Evolutionary conservation across 2,113 vertebrate genomes (phyloP), one percentile per base, ranked within the genome.

Genomic region (Pelecanus crispus): DNA sequence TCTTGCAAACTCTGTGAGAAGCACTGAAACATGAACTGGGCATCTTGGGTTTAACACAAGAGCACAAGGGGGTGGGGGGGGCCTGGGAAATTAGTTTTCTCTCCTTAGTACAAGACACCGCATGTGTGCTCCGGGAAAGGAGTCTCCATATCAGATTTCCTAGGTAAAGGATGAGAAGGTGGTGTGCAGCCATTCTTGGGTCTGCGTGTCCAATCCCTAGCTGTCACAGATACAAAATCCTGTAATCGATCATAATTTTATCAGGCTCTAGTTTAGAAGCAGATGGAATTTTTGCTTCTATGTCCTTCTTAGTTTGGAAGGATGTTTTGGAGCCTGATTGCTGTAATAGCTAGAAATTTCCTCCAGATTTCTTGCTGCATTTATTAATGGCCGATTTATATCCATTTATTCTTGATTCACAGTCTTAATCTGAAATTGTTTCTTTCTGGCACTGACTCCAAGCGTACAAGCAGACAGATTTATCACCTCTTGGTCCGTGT

Each of bases 21-120:
- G n/a, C 25, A 28, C 56, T 80, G 75, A 63, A 61, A 77, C 52
- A 3, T 17, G 29, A 89, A 19, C 53, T 6, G 29, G 40, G 15
- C n/a, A 36, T 44, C 78, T 16, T n/a, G 44, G 63, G 7, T 89
- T 82, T 83, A 50, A 53, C 44, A 44, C 25, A 17, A 68, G 38
- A 50, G 40, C 47, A 29, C 29, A 65, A 10, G 7, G 0, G 24
- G 10, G 0, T 10, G 4, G 65, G 20, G 11, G 11, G 9, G n/a
- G n/a, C n/a, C 34, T 28, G 53, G 26, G 42, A 58, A 24, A 6
- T 82, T 34, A 11, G 18, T 83, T 21, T 59, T 32, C 32, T 25
- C 10, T 71, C 61, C 18, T 44, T 47, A 53, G 52, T 22, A 38
- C 66, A 62, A 65, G 42, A 38, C 65, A 53, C 28, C 13, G 2